Conservation (phyloP, 2,888 invertebrate species). For the Macrophya annulata region DNA sequence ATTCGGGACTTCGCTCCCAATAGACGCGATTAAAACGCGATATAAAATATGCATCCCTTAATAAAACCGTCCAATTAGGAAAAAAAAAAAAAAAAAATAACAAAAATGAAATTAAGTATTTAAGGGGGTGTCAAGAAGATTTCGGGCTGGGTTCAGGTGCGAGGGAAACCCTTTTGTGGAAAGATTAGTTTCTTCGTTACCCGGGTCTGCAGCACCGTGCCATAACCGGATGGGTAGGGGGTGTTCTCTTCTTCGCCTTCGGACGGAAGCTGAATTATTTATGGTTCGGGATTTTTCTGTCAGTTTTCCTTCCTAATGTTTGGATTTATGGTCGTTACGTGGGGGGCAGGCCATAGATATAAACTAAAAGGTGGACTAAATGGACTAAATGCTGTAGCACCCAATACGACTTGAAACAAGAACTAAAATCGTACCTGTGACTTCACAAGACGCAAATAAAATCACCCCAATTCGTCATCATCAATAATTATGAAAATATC, state of each 20-base stretch:
- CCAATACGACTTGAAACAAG: not conserved
- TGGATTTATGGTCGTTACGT: constrained; percentile 56
- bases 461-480: not conserved
- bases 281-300: constrained; percentile 69
- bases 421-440: not conserved
- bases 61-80: constrained; percentile 79
- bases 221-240: not conserved
- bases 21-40: constrained; percentile 78
- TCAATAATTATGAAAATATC: not conserved
- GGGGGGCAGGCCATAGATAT: constrained; percentile 39
- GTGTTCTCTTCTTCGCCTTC: not conserved
- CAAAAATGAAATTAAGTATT: constrained; percentile 78
- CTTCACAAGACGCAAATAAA: not conserved
- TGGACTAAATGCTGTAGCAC: constrained; percentile 10
- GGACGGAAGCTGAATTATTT: constrained; percentile 73
- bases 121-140: constrained; percentile 72
- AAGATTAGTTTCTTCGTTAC: constrained; percentile 72
- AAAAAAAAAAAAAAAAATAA: constrained; percentile 67
- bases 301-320: constrained; percentile 59
- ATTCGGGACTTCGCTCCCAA: constrained; percentile 70
- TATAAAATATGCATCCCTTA: constrained; percentile 79
- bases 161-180: constrained; percentile 69
- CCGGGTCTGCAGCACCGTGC: constrained; percentile 20
- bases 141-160: constrained; percentile 64
- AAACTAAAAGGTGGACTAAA: constrained; percentile 31